phyloP scores from a whole-genome alignment of 2,113 vertebrate genomes.

The Stegastes partitus region DNA sequence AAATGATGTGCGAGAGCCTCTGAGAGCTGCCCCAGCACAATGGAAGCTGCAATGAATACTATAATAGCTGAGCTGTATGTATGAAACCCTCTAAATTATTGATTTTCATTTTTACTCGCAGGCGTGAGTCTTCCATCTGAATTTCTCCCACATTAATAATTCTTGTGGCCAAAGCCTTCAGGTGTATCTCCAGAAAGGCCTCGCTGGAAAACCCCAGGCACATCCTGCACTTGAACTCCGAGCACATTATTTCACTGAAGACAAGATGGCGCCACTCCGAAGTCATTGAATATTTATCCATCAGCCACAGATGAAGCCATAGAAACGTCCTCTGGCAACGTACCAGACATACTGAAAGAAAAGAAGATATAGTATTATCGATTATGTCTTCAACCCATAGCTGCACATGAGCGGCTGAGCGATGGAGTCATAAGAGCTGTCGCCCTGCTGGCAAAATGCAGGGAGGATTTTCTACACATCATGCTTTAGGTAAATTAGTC shows the following conservation, averaged over 20 bases:
- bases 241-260: slow-evolving; percentile 19
- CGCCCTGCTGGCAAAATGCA: neutral
- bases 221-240: neutral
- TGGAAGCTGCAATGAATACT: slow-evolving; percentile 57
- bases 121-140: slow-evolving; percentile 16
- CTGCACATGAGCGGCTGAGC: neutral
- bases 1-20: slow-evolving; percentile 32
- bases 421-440: neutral
- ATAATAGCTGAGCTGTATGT: slow-evolving; percentile 37
- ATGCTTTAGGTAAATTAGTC: neutral
- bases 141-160: slow-evolving; percentile 8
- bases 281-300: neutral
- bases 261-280: slow-evolving; percentile 20
- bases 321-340: slow-evolving; percentile 10
- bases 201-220: slow-evolving; percentile 9
- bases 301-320: neutral
- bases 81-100: slow-evolving; percentile 66
- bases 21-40: slow-evolving; percentile 34
- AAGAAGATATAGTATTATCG: neutral
- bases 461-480: neutral
- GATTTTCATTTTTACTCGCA: slow-evolving; percentile 44
- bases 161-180: slow-evolving; percentile 3
- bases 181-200: too few relatives aligned
- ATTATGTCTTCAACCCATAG: slow-evolving; percentile 11
- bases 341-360: neutral